phyloP scores from a whole-genome alignment of 2,888 invertebrate species.

The Lysandra coridon region DNA sequence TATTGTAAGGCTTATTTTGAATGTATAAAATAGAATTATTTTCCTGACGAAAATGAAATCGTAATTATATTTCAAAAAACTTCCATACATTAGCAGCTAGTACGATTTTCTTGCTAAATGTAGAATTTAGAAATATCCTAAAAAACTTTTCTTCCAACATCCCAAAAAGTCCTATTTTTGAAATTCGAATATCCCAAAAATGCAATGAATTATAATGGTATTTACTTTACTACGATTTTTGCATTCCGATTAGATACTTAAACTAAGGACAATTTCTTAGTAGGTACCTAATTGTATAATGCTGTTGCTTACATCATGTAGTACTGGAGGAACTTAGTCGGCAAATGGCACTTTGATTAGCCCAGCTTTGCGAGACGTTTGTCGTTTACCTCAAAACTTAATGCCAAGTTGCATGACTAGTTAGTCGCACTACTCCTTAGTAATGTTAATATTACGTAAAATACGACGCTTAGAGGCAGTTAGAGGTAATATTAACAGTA shows the following conservation, averaged over 20 bases:
- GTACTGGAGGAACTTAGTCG: constrained; percentile 16
- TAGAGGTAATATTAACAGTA: background rate
- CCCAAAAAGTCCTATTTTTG: no score
- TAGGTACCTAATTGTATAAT: background rate
- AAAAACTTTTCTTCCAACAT: no score
- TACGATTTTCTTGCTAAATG: background rate
- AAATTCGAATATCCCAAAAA: no score
- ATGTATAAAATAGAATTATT: no score
- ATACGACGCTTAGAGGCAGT: background rate
- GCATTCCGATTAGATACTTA: no score
- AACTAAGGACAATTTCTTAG: background rate
- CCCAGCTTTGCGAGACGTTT: constrained; percentile 27
- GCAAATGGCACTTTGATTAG: constrained; percentile 29
- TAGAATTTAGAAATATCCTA: background rate
- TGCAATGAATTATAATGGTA: no score
- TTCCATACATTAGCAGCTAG: no score
- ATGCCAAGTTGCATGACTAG: constrained; percentile 23
- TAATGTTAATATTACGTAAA: constrained; percentile 23
- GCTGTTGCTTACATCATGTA: constrained; percentile 1
- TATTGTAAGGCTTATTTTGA: background rate
- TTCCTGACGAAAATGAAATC: no score
- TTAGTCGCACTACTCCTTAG: constrained; percentile 16
- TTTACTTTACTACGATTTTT: no score
- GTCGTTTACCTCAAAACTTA: constrained; percentile 26
- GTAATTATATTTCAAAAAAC: no score